Base-by-base conservation (phyloP, 2,113 vertebrate genomes). In the Aramus guarauna region DNA sequence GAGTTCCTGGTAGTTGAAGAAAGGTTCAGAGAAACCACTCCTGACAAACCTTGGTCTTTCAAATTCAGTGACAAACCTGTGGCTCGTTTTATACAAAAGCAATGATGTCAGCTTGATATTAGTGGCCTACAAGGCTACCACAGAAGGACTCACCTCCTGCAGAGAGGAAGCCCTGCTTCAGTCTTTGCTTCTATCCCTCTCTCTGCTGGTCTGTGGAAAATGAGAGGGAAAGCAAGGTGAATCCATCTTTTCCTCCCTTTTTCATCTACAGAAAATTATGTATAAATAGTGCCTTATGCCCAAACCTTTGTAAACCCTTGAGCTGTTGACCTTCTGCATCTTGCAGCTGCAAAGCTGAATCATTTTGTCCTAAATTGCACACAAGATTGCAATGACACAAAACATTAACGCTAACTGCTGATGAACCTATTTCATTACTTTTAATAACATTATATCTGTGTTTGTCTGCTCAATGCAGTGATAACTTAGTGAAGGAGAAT, bases 401-500 rank as follows among this genome's bases (percentile, higher is more conserved):
- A 95, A 95, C 82, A 89, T 98, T 98, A 96, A 95, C 50, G 7
- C 96, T 98, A 97, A 96, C 90, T 93, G 92, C 92, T 93, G 90
- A 96, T 93, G 97, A 97, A 93, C 88, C 90, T 88, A 69, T 96
- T 97, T 95, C 93, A 97, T 98, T 97, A 94, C 94, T 97, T 98
- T 96, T 97, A 98, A 98, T 98, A 98, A 97, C 92, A 96, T 97
- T 95, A 87, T 98, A 97, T 97, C 96, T 98, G 90, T 98, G 94
- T 98, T 98, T 98, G 93, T 96, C 97, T 97, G 92, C 94, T 98
- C 91, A 76, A 91, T 96, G 94, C 94, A 94, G 96, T 95, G 96
- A 96, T 98, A 97, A 98, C 92, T 97, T 95, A 97, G 96, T 96
- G 95, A 98, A 96, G 94, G 96, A 93, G 96, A 98, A 98, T 98